Base-by-base conservation (phyloP, 2,888 invertebrate species). In the Drosophila cracens region DNA sequence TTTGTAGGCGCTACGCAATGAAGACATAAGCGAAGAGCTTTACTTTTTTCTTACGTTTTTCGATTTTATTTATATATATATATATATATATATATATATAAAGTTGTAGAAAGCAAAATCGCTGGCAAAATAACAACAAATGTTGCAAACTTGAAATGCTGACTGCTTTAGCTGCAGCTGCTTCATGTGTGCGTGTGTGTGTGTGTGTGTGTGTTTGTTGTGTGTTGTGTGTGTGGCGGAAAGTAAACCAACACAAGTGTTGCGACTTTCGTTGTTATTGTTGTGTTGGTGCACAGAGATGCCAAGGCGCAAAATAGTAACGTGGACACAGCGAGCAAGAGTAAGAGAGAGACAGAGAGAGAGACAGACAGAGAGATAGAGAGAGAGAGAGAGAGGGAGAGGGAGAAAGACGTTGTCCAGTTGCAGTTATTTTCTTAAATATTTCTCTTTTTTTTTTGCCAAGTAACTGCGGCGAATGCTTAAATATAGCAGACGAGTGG, bases 231-330 rank as follows among this genome's bases (percentile, higher is more conserved):
- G 60, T 72, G 63, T 82, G 69, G 69, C 65, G 52, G 53, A 83
- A 90, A 84, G 90, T 87, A 90, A 90, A 79, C 90, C 87, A 74
- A 86, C 90, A 87, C 90, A 90, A 87, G 86, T 87, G 90, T 90
- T 90, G 90, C 86, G 85, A 82, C 85, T 77, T 87, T 71, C 79
- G 76, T 82, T 78, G 82, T 87, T 84, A 78, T 89, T 90, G 83
- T 87, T 86, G 81, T 89, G 79, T 72, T 77, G 76, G 46, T 38
- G 52, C 60, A 69, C 36, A 33, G 57, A 62, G 58, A 58, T 48
- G 67, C 67, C 46, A 33, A 56, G 59, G 21, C 63, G 10, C 21
- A 34, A 16, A 46, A 13, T 29, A 13, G 52, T 5, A 33, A 6
- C 51, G 8, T 13, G 7, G 29, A 18, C 21, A 13, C 18, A 27